Evolutionary conservation across 2,888 invertebrate genomes (phyloP), one percentile per base, ranked within the genome.

Genomic region (Meiosimyza platycephala): DNA sequence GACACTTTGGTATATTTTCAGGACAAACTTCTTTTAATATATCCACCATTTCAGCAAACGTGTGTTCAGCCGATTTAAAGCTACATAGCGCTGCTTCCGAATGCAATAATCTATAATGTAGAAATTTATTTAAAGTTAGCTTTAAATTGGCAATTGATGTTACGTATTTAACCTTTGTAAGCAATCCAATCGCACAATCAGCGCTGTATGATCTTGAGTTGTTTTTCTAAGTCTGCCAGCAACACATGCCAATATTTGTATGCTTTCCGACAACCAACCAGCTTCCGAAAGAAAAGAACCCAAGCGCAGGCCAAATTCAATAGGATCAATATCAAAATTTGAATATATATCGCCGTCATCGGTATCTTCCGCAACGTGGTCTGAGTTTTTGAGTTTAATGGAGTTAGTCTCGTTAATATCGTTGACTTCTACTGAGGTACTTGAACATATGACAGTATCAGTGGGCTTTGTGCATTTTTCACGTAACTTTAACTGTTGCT

Each of bases 201-300:
- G 90, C 80, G 91, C 89, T 75, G 90, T 87, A 0, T 89, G 88
- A 72, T 89, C 89, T 79, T 89, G 88, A 22, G 89, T 88, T 78
- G 90, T 88, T 11, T 85, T 83, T 74, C 89, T 87, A 84, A 94
- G 92, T 69, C 94, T 86, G 76, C 90, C 88, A 75, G 93, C 91
- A 80, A 94, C 94, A 12, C 90, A 88, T 55, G 90, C 85, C 77
- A 96, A 88, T 70, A 96, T 91, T 60, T 90, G 89, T 82, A 94
- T 92, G 76, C 94, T 93, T 83, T 94, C 93, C 76, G 89, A 89
- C 85, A 93, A 93, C 94, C 95, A 96, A 0, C 96, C 96, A 0
- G 95, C 94, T 84, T 97, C 97, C 83, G 93, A 93, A 6, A 97
- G 90, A 88, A 97, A 97, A 75, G 91, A 90, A 73, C 94, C 94